Percentiles rank a stretch among this genome's conserved stretches.
Conservation (phyloP, 2,888 invertebrate genomes). For the Lypha dubia region DNA sequence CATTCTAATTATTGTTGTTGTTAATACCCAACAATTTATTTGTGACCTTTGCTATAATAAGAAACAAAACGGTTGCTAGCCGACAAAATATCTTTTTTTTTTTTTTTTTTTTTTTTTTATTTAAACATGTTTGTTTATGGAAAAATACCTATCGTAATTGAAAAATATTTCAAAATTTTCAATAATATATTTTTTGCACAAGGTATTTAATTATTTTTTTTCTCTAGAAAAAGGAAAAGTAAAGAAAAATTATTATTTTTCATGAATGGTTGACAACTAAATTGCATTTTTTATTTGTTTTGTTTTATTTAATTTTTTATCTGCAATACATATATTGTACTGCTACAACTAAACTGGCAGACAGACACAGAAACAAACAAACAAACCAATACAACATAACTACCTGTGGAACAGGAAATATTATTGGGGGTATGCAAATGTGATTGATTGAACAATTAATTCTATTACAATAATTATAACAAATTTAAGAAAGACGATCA, state of each 20-base stretch:
- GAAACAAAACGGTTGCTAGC: not conserved
- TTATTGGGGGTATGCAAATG: not conserved
- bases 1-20: conserved; percentile 15
- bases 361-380: not conserved
- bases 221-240: not conserved
- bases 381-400: not conserved
- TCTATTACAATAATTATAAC: not conserved
- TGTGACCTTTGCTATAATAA: conserved; percentile 5
- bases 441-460: not conserved
- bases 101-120: too few relatives aligned
- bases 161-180: conserved; percentile 6
- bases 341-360: too few relatives aligned
- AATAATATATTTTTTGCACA: not conserved
- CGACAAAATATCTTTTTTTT: not conserved
- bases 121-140: not conserved
- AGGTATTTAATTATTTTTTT: not conserved
- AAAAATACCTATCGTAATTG: not conserved
- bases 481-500: too few relatives aligned
- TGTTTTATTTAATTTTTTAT: too few relatives aligned
- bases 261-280: not conserved
- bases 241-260: not conserved
- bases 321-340: too few relatives aligned
- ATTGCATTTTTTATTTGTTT: not conserved
- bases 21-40: not conserved
- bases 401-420: not conserved